phyloP scores from a whole-genome alignment of 64 coral and sea anemone species.

The Actinia tenebrosa region DNA sequence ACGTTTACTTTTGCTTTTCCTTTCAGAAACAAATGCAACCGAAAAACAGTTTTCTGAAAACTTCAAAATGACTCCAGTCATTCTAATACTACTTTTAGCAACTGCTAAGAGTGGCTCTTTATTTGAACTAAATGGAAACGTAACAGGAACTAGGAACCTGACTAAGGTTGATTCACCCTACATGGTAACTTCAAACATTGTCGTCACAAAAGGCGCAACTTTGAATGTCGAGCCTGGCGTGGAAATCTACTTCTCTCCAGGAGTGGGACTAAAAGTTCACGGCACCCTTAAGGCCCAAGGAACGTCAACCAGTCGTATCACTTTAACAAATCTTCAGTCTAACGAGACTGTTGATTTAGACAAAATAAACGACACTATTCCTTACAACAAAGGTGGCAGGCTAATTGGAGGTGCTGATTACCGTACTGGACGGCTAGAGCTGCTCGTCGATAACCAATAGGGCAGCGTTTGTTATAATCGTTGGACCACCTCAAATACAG shows the following conservation, averaged over 20 bases:
- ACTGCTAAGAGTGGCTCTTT: not conserved
- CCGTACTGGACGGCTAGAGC: slow-evolving; percentile 42
- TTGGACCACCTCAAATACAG: slow-evolving; percentile 42
- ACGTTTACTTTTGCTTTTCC: too few species aligned
- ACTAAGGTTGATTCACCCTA: slow-evolving; percentile 39
- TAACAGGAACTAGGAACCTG: slow-evolving; percentile 15
- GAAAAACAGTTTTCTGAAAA: too few species aligned
- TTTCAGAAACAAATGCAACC: too few species aligned
- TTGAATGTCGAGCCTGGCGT: slow-evolving; percentile 50
- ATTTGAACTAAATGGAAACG: slow-evolving; percentile 23
- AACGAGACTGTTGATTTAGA: slow-evolving; percentile 26
- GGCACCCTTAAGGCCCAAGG: slow-evolving; percentile 56
- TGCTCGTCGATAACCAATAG: slow-evolving; percentile 47
- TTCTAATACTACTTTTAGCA: too few species aligned
- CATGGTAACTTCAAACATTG: slow-evolving; percentile 34
- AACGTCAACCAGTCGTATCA: slow-evolving; percentile 10
- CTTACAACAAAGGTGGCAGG: slow-evolving; percentile 50
- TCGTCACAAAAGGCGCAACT: slow-evolving; percentile 22
- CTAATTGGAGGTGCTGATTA: slow-evolving; percentile 43
- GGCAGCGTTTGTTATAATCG: slow-evolving; percentile 44
- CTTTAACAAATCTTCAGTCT: slow-evolving; percentile 34
- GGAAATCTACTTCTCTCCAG: slow-evolving; percentile 32
- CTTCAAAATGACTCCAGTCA: too few species aligned
- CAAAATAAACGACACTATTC: slow-evolving; percentile 1
- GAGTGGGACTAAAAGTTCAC: slow-evolving; percentile 37